Conservation (phyloP, 2,888 invertebrate genomes). For the Crocallis elinguaria region DNA sequence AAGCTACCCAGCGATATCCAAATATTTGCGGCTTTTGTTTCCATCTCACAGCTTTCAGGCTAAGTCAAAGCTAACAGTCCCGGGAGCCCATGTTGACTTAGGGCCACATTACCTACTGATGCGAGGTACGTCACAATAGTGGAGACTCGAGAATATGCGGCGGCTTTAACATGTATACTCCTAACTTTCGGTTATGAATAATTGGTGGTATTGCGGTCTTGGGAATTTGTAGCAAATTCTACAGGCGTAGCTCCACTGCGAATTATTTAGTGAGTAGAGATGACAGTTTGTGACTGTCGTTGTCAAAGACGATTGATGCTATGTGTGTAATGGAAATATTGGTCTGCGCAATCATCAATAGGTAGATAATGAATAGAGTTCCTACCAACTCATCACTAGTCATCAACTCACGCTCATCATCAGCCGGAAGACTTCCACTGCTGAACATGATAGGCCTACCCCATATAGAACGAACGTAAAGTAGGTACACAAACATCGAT, state of each 20-base stretch:
- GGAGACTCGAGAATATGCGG: not conserved
- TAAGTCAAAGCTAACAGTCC: constrained; percentile 14
- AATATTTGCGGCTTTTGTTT: constrained; percentile 26
- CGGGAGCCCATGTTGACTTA: constrained; percentile 23
- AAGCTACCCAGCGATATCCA: constrained; percentile 1
- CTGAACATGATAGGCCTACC: too few relatives aligned
- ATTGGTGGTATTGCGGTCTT: not conserved
- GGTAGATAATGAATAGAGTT: too few relatives aligned
- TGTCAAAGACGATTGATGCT: too few relatives aligned
- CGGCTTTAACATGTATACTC: not conserved
- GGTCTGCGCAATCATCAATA: too few relatives aligned
- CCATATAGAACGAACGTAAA: too few relatives aligned
- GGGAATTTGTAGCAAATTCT: not conserved
- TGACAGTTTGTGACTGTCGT: too few relatives aligned
- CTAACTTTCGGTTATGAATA: constrained; percentile 1
- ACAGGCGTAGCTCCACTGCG: not conserved
- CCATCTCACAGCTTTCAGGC: too few relatives aligned
- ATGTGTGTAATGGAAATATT: too few relatives aligned
- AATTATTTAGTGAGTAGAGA: not conserved
- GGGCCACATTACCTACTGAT: constrained; percentile 29
- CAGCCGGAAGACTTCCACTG: too few relatives aligned
- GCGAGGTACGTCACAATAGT: not conserved
- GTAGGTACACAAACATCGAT: too few relatives aligned
- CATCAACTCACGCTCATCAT: too few relatives aligned
- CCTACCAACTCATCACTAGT: too few relatives aligned